Percentiles rank a stretch among this genome's conserved stretches.
These are phyloP conservation scores for Papilio machaon DNA, from an alignment of 1,140 invertebrate genomes.

Conservation along the genomic window DNA sequence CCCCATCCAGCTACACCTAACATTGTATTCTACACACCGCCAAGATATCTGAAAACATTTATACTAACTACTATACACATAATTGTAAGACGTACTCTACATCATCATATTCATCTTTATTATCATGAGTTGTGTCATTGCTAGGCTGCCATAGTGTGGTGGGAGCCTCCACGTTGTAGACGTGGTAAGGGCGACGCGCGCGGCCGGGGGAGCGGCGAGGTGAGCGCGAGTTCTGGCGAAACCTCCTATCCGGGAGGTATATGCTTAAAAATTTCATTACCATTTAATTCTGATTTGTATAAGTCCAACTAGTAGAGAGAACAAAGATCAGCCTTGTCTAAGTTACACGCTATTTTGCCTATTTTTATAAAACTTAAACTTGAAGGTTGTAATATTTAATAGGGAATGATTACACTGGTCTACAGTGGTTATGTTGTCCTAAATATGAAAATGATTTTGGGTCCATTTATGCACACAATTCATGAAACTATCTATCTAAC, in stretches of 20 bases:
- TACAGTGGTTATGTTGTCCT: too few relatives aligned
- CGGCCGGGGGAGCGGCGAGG: constrained; percentile 8
- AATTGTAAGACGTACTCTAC: neutral
- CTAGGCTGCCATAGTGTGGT: neutral
- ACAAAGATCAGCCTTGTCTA: neutral
- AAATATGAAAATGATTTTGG: too few relatives aligned
- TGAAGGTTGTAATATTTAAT: too few relatives aligned
- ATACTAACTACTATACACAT: too few relatives aligned
- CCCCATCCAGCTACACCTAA: too few relatives aligned
- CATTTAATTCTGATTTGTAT: neutral
- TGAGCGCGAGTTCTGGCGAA: neutral
- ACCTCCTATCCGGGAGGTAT: neutral
- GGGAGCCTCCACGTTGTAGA: constrained; percentile 14
- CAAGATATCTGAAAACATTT: too few relatives aligned
- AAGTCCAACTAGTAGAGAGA: neutral
- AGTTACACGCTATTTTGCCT: too few relatives aligned
- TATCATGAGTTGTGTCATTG: neutral
- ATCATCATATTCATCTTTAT: neutral
- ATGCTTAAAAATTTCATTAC: neutral
- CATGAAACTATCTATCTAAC: too few relatives aligned
- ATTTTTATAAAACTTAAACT: too few relatives aligned
- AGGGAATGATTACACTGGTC: too few relatives aligned
- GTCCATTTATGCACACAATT: too few relatives aligned
- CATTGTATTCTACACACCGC: too few relatives aligned
- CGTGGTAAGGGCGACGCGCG: neutral